These are phyloP conservation scores for Harmothoe impar DNA, from an alignment of 2,888 invertebrate species.

Conservation along the genomic window DNA sequence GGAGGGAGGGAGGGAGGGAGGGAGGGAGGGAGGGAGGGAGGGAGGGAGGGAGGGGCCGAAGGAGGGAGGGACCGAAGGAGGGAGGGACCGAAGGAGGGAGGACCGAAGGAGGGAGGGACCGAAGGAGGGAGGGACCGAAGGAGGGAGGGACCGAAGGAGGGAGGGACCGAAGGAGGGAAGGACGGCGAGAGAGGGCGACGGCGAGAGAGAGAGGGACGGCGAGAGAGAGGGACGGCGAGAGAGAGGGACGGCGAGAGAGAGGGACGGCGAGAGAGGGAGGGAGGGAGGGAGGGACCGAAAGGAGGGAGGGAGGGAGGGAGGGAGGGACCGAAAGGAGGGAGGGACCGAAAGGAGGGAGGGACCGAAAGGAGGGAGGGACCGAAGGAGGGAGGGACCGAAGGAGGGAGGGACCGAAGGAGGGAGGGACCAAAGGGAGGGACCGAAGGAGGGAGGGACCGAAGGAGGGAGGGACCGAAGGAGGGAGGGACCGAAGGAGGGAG, in stretches of 20 bases:
- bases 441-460: background rate
- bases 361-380: too few species aligned
- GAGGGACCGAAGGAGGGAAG: background rate
- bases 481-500: background rate
- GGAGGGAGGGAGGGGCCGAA: too few species aligned
- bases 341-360: background rate
- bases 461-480: background rate
- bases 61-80: background rate
- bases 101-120: too few species aligned
- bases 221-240: background rate
- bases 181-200: too few species aligned
- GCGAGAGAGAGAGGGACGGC: too few species aligned
- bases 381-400: background rate
- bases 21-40: background rate
- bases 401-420: background rate
- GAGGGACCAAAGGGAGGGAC: background rate
- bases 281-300: background rate
- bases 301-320: too few species aligned
- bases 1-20: background rate
- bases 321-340: background rate
- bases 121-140: background rate
- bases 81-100: background rate
- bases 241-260: too few species aligned
- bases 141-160: background rate
- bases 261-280: background rate